phyloP scores from a whole-genome alignment of 2,888 invertebrate species.

The Leptogaster cylindrica region DNA sequence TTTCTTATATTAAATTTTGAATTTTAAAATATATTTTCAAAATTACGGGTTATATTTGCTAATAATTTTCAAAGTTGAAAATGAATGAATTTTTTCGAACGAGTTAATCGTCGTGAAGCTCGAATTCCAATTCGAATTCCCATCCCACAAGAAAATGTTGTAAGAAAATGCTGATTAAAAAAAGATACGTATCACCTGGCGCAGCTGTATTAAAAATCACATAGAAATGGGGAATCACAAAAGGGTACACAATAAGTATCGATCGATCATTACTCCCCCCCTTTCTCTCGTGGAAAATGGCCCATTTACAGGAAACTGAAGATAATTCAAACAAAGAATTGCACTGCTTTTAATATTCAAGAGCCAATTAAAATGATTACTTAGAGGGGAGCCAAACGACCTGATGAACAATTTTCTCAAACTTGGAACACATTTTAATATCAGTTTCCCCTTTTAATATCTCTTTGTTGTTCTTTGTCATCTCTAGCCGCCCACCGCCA shows the following conservation, averaged over 20 bases:
- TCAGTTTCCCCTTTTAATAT: constrained; percentile 40
- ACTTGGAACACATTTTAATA: constrained; percentile 40
- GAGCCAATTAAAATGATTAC: constrained; percentile 41
- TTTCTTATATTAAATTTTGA: no score
- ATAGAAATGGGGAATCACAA: constrained; percentile 9
- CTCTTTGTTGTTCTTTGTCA: constrained; percentile 39
- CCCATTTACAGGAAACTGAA: constrained; percentile 1
- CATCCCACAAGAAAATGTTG: no score
- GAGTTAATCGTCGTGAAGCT: no score
- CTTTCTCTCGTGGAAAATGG: constrained; percentile 4
- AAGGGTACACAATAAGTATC: constrained; percentile 23
- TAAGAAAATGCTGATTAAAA: not conserved
- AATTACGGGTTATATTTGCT: no score
- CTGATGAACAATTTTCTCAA: constrained; percentile 41
- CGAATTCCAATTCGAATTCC: no score
- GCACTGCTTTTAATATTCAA: constrained; percentile 39
- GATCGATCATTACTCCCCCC: constrained; percentile 17
- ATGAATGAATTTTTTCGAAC: no score
- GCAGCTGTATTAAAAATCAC: constrained; percentile 15
- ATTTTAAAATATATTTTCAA: no score
- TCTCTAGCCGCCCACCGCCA: constrained; percentile 25
- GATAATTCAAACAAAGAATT: constrained; percentile 21
- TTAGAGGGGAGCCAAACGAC: constrained; percentile 39
- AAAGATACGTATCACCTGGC: not conserved
- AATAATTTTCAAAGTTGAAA: no score